Evolutionary conservation across 2,113 vertebrate genomes (phyloP).

Genomic region (Oreotrochilus melanogaster): DNA sequence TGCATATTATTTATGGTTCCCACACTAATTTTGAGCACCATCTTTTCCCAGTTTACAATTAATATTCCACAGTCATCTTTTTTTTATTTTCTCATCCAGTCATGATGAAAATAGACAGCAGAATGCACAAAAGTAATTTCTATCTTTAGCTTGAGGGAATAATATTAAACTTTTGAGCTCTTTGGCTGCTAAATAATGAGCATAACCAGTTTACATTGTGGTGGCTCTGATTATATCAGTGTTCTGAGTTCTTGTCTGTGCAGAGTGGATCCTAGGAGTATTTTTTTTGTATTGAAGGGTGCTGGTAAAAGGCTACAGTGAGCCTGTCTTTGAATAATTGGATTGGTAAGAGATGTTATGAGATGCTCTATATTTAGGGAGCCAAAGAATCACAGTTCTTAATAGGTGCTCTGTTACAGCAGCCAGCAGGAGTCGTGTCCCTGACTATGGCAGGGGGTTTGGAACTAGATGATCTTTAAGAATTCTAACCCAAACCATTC

Average conservation of each 20-base stretch:
- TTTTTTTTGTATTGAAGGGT: not conserved
- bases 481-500: too few species aligned
- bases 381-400: not conserved
- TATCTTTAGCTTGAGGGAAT: not conserved
- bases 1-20: not conserved
- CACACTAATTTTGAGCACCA: not conserved
- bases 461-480: too few species aligned
- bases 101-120: not conserved
- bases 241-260: not conserved
- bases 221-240: not conserved
- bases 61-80: not conserved
- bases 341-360: not conserved
- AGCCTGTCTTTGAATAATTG: not conserved
- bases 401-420: not conserved
- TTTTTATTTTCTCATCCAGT: not conserved
- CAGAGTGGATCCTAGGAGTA: not conserved
- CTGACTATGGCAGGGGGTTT: too few species aligned
- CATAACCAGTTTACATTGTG: not conserved
- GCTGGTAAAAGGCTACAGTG: not conserved
- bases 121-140: not conserved
- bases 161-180: not conserved
- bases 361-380: not conserved
- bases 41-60: not conserved
- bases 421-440: not conserved
- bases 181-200: not conserved